Conservation (phyloP, 2,888 invertebrate species). For the Drosophila robusta region DNA sequence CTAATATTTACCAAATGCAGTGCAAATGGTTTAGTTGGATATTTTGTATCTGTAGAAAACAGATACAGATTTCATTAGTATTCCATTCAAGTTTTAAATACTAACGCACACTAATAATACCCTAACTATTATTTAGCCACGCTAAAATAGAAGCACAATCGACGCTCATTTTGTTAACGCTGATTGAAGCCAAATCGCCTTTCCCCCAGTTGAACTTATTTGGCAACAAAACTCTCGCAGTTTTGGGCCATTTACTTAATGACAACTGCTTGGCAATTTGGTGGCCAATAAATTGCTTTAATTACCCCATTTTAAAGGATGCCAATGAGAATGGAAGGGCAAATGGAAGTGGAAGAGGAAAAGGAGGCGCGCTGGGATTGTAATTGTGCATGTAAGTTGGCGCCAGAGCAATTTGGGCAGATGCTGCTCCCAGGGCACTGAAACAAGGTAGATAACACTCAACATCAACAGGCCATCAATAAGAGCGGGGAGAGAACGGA, state of each 20-base stretch:
- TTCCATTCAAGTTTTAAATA: neutral
- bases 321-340: conserved; percentile 5
- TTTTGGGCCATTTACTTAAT: conserved; percentile 73
- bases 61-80: neutral
- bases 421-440: conserved; percentile 28
- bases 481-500: conserved; percentile 29
- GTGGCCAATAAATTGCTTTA: conserved; percentile 80
- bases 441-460: conserved; percentile 79
- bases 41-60: neutral
- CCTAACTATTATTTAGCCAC: conserved; percentile 12
- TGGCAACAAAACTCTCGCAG: conserved; percentile 39
- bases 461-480: conserved; percentile 78
- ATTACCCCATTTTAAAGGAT: conserved; percentile 78
- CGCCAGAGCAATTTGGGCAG: conserved; percentile 58
- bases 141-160: neutral
- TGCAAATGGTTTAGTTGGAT: too few relatives aligned
- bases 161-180: conserved; percentile 20
- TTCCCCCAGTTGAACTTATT: conserved; percentile 12
- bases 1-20: too few relatives aligned
- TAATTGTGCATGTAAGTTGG: conserved; percentile 76
- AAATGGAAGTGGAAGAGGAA: conserved; percentile 2
- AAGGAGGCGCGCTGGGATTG: conserved; percentile 22
- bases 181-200: conserved; percentile 31
- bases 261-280: conserved; percentile 64
- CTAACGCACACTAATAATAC: conserved; percentile 1